Evolutionary conservation across 1,140 invertebrate species (phyloP).

Genomic region (Arion vulgaris): DNA sequence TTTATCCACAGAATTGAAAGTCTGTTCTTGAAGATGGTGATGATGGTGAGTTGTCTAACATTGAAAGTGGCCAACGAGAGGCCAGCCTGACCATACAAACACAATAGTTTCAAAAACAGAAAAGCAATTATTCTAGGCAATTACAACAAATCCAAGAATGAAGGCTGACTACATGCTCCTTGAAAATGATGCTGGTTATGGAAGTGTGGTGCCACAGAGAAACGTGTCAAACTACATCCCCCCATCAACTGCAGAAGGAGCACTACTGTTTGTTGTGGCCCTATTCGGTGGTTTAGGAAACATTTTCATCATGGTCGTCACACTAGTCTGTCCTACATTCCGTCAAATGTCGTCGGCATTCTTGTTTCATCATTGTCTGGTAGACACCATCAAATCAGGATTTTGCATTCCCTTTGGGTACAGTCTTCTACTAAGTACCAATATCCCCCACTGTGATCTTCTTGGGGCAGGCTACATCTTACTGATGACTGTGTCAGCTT

Average conservation of each 20-base stretch:
- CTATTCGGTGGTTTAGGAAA: slow-evolving; percentile 87
- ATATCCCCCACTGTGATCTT: slow-evolving; percentile 89
- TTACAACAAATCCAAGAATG: slow-evolving; percentile 8
- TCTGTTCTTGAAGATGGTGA: neutral
- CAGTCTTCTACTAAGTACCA: slow-evolving; percentile 86
- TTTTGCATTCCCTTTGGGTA: slow-evolving; percentile 73
- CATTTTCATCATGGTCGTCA: slow-evolving; percentile 85
- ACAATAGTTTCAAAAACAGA: neutral
- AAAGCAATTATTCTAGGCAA: neutral
- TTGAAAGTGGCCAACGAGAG: neutral
- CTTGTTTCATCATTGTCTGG: slow-evolving; percentile 64
- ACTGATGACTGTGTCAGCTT: slow-evolving; percentile 89
- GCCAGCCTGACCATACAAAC: neutral
- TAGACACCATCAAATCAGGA: slow-evolving; percentile 61
- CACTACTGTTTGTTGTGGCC: slow-evolving; percentile 84
- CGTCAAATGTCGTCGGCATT: slow-evolving; percentile 63
- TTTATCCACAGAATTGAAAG: neutral
- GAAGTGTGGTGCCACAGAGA: neutral
- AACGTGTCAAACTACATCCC: slow-evolving; percentile 26
- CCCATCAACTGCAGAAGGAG: slow-evolving; percentile 77
- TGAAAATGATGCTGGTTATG: neutral
- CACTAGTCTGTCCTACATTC: slow-evolving; percentile 60
- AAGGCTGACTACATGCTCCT: slow-evolving; percentile 4
- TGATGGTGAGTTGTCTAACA: neutral
- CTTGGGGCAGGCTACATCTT: slow-evolving; percentile 91